Conservation (phyloP, 92 coral and sea anemone species). For the Epizoanthus ramosus region DNA sequence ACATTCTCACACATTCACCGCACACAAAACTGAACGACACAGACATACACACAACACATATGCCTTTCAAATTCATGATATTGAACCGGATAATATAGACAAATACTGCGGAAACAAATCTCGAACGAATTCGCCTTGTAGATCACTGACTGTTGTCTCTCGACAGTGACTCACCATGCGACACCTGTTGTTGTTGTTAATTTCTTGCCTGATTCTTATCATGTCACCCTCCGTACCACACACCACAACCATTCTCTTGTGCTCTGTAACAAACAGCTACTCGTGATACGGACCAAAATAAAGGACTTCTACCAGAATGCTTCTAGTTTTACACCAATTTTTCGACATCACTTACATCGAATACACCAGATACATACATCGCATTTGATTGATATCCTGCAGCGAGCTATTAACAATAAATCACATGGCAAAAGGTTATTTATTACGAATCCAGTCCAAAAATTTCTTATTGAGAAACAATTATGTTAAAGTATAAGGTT, state of each 20-base stretch:
- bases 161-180: background rate
- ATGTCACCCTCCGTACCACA: background rate
- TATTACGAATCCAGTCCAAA: background rate
- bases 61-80: too few relatives aligned
- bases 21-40: too few relatives aligned
- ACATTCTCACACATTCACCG: too few relatives aligned
- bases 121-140: background rate
- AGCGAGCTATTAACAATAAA: conserved; percentile 15
- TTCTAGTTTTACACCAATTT: background rate
- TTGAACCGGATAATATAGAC: too few relatives aligned
- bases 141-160: too few relatives aligned
- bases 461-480: background rate
- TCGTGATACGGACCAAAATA: background rate
- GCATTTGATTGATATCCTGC: background rate
- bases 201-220: background rate
- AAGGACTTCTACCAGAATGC: background rate
- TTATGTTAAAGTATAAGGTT: background rate
- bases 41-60: too few relatives aligned
- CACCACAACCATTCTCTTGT: background rate
- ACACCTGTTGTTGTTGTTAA: conserved; percentile 1
- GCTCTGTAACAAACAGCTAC: background rate
- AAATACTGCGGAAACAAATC: background rate
- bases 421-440: conserved; percentile 14
- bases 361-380: too few relatives aligned
- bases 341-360: background rate